Evolutionary conservation across 1,140 invertebrate genomes (phyloP), one percentile per base, ranked within the genome.

Genomic region (Zaprionus gabonicus): DNA sequence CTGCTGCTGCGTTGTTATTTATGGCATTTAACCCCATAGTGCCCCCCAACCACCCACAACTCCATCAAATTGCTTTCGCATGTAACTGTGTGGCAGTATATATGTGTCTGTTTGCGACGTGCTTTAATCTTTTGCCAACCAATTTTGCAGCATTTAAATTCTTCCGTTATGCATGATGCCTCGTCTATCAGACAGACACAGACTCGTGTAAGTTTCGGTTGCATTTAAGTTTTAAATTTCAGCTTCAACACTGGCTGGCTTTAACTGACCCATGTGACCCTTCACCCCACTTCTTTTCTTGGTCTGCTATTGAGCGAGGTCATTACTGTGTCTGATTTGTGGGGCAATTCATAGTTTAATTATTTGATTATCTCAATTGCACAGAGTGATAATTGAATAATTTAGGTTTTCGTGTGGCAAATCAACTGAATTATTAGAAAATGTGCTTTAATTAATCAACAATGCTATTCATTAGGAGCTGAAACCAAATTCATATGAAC

Each of bases 11-110:
- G 64, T 66, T 80, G 85, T 90, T 88, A 90, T 88, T 88, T 88
- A 84, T 90, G 85, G 84, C 72, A 90, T 88, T 90, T 87, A 87
- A 84, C 64, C 84, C 78, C 78, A 81, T 9, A 46, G n/a, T n/a
- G 41, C 7, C 7, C 41, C 41, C 31, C 31, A 56, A 56, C 51
- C 49, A 60, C 46, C 74, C 78, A 64, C 58, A 75, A 83, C 77
- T 81, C 73, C 72, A 78, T 70, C 62, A 80, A 86, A 86, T 87
- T 83, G 80, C 80, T 80, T 83, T 36, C 36, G 25, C 13, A 44
- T 76, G 49, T 71, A 44, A 38, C 13, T 25, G 23, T 59, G n/a
- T 46, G 23, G 23, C 2, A 34, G 31, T 34, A 34, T 65, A 46
- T 34, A 3, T 25, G 13, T 62, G 25, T 56, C 6, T 49, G 46